phyloP scores from a whole-genome alignment of 2,888 invertebrate genomes.

The Acheta domesticus region DNA sequence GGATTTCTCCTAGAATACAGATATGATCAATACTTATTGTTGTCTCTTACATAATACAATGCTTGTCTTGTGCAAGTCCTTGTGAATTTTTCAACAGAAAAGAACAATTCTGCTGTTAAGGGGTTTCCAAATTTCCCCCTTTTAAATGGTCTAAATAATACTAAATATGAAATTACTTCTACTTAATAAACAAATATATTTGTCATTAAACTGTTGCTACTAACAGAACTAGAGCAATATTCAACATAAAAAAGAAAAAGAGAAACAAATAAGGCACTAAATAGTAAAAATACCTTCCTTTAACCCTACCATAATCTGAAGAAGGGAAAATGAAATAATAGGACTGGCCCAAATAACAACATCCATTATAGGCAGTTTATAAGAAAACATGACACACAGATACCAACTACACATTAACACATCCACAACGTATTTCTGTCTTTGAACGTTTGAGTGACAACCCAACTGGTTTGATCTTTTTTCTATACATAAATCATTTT shows the following conservation, averaged over 20 bases:
- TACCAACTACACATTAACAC: neutral
- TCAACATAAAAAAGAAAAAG: constrained; percentile 7
- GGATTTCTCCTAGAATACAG: neutral
- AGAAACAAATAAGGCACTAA: neutral
- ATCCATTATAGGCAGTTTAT: constrained; percentile 1
- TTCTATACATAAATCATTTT: too few species aligned
- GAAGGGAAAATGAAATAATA: neutral
- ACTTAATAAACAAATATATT: neutral
- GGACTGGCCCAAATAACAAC: constrained; percentile 7
- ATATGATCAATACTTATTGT: neutral
- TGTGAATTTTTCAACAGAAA: neutral
- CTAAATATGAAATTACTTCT: constrained; percentile 4
- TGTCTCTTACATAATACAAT: neutral
- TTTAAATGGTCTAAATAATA: constrained; percentile 24
- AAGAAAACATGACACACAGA: constrained; percentile 9
- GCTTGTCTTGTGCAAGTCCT: neutral
- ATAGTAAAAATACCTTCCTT: neutral
- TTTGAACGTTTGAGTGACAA: neutral
- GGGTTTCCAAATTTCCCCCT: neutral
- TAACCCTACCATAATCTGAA: neutral
- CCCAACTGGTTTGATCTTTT: neutral
- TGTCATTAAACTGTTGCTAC: neutral
- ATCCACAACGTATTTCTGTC: neutral
- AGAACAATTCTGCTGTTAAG: neutral
- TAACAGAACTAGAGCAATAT: neutral